These are phyloP conservation scores for Melanophora roralis DNA, from an alignment of 2,888 invertebrate species.

Conservation along the genomic window DNA sequence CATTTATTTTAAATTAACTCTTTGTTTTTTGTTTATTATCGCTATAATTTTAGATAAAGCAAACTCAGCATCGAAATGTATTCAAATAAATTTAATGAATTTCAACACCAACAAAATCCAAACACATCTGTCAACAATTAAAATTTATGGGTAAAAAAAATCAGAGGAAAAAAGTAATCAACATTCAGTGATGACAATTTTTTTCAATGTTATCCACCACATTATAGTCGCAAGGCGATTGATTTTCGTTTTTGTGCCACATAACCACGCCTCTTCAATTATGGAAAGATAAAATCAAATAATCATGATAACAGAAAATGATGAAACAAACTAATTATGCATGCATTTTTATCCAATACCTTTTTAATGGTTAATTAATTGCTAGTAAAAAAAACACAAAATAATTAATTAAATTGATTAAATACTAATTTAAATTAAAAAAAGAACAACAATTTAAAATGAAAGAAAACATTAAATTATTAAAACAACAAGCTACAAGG, in stretches of 20 bases:
- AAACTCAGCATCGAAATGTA: constrained; percentile 23
- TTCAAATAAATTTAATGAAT: constrained; percentile 40
- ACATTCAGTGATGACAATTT: constrained; percentile 61
- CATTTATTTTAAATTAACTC: constrained; percentile 16
- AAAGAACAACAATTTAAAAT: constrained; percentile 23
- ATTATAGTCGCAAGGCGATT: constrained; percentile 28
- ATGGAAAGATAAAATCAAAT: constrained; percentile 49
- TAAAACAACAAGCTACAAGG: background rate
- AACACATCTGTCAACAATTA: constrained; percentile 53
- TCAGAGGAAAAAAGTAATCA: constrained; percentile 67
- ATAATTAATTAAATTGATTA: constrained; percentile 8
- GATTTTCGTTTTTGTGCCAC: constrained; percentile 25
- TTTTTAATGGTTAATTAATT: constrained; percentile 61
- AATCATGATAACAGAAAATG: constrained; percentile 38
- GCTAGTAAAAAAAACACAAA: background rate
- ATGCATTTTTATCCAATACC: constrained; percentile 69
- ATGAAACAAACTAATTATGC: constrained; percentile 73
- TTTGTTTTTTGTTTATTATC: constrained; percentile 2
- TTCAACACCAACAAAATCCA: constrained; percentile 45
- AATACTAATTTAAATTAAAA: background rate
- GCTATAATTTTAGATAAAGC: constrained; percentile 37
- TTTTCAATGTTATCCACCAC: constrained; percentile 48
- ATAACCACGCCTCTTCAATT: constrained; percentile 49
- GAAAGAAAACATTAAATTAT: constrained; percentile 29
- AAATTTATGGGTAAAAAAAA: constrained; percentile 54